Conservation (phyloP, 2,797 vertebrate genomes). For the Phrynocephalus vlangalii region DNA sequence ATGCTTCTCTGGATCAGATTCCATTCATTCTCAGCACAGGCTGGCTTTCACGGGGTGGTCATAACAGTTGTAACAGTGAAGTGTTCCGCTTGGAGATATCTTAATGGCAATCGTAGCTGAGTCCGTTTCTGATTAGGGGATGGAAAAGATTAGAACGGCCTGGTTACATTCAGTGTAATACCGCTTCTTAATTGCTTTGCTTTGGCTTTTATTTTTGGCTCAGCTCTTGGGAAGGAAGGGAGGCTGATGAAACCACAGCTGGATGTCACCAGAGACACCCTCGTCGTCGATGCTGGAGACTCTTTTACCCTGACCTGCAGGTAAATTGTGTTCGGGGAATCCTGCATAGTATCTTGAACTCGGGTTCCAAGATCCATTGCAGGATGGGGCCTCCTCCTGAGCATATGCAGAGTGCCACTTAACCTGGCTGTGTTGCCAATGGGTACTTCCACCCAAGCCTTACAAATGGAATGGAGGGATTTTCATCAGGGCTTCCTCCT, state of each 20-base stretch:
- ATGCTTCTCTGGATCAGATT: too few relatives aligned
- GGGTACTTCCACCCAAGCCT: too few relatives aligned
- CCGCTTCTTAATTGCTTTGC: background rate
- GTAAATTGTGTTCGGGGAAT: conserved; percentile 57
- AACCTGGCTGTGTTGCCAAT: too few relatives aligned
- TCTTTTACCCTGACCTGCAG: conserved; percentile 74
- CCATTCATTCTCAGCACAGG: too few relatives aligned
- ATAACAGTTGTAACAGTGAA: background rate
- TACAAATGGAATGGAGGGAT: too few relatives aligned
- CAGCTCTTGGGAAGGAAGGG: conserved; percentile 67
- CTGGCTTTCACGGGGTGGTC: background rate
- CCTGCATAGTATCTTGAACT: background rate
- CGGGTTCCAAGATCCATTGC: background rate
- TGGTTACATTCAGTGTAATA: conserved; percentile 9
- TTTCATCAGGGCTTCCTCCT: too few relatives aligned
- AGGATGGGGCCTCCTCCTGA: background rate
- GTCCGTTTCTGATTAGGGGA: background rate
- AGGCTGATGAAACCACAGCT: conserved; percentile 64
- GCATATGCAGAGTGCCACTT: too few relatives aligned
- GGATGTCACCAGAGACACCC: conserved; percentile 56
- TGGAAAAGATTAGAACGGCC: background rate
- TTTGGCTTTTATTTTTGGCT: conserved; percentile 43
- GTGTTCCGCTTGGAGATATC: background rate
- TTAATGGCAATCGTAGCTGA: background rate
- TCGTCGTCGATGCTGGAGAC: conserved; percentile 63